Evolutionary conservation across 30 jellyfish, hydroid and myxozoan genomes (phyloP), one percentile per base, ranked within the genome.

Genomic region (Pelagia noctiluca): DNA sequence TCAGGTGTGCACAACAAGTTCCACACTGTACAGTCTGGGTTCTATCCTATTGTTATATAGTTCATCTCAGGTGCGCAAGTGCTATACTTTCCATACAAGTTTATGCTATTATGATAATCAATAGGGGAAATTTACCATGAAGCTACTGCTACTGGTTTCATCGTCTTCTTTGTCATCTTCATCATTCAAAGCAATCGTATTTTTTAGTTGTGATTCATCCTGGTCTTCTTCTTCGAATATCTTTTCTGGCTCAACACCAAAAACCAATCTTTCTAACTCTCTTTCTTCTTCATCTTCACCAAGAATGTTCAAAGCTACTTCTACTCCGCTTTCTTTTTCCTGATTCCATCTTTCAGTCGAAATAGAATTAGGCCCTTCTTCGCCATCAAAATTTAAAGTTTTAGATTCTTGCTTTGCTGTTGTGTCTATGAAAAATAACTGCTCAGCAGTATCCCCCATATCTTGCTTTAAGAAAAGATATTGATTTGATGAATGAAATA

Each of bases 231-330:
- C 90, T 1, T 38, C 50, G 26, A 80, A 48, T 5, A 80, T 25
- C 7, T 16, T 47, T 25, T 80, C 90, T 47, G 90, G 68, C 29
- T 22, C 67, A 31, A 57, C 90, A 18, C 90, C 90, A 64, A 80
- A 65, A 48, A 80, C 90, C 5, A 80, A 65, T 48, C 50, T 30
- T 53, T 80, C 90, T 10, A 80, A 66, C 70, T 80, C 90, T 1
- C 64, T 66, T 34, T 80, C 90, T 48, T 80, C 90, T 16, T 80
- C 77, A 80, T 80, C 90, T n/a, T 30, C 28, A 5, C 90, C 90
- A 22, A 80, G 21, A 64, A 48, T 24, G 10, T 13, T 23, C 12
- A 60, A 21, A 48, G 46, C 60, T 50, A 26, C 46, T 47, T 63
- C 31, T 3, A 19, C 48, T 3, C n/a, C 49, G 16, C 26, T 69